These are phyloP conservation scores for Tupiocoris notatus DNA, from an alignment of 2,888 invertebrate genomes.

Conservation along the genomic window DNA sequence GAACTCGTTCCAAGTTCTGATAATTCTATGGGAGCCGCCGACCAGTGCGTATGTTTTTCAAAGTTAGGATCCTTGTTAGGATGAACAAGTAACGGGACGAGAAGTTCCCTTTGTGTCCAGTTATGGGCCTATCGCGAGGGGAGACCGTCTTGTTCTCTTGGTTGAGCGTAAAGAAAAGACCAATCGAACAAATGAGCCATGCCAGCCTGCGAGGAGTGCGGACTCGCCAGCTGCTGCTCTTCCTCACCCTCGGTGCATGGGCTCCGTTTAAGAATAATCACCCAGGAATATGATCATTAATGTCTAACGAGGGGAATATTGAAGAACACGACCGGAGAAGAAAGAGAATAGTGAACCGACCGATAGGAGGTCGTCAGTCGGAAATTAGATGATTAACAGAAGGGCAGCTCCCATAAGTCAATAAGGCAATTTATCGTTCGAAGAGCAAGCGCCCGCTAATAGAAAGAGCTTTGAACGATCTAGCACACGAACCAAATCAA, in stretches of 20 bases:
- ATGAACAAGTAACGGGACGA: neutral
- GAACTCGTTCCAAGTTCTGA: neutral
- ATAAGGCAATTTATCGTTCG: neutral
- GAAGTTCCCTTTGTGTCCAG: neutral
- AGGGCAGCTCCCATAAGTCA: neutral
- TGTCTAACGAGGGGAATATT: neutral
- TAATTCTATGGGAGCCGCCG: neutral
- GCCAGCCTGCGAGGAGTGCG: neutral
- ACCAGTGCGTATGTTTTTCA: neutral
- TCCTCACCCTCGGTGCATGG: neutral
- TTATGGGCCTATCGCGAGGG: neutral
- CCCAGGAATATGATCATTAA: neutral
- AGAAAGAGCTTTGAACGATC: neutral
- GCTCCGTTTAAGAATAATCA: neutral
- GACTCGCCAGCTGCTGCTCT: neutral
- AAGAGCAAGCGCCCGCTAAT: neutral
- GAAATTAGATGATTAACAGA: neutral
- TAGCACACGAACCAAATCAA: neutral
- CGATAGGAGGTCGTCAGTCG: neutral
- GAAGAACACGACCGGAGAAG: neutral
- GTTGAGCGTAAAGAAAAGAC: neutral
- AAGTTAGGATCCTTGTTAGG: neutral
- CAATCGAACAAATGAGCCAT: too few relatives aligned
- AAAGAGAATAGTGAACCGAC: neutral
- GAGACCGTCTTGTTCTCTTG: neutral